Percentiles rank a stretch among this genome's conserved stretches.
Evolutionary conservation across 2,113 vertebrate genomes (phyloP).

Genomic region (Lagopus leucura): DNA sequence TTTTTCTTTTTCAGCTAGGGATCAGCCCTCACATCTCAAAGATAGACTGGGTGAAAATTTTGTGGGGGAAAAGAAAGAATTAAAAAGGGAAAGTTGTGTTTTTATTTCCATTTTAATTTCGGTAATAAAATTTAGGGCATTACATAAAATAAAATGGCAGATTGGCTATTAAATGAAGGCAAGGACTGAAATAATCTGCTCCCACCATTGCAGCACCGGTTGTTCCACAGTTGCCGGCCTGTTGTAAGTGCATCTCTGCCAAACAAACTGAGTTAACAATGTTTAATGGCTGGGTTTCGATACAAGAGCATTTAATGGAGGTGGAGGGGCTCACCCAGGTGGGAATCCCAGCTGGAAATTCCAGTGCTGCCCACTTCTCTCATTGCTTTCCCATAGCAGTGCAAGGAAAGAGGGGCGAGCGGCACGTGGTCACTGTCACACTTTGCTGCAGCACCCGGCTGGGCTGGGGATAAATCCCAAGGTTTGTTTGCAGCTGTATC

Average conservation of each 20-base stretch:
- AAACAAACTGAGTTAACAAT: no score
- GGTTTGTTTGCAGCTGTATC: background rate
- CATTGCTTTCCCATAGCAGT: accelerated
- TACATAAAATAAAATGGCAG: background rate
- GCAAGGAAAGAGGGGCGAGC: accelerated
- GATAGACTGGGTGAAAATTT: background rate
- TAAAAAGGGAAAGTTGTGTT: background rate
- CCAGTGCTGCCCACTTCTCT: background rate
- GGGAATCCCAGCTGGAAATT: background rate
- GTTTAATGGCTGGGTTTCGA: background rate
- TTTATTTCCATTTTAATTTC: background rate
- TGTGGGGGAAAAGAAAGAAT: background rate
- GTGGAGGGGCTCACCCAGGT: no score
- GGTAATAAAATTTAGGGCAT: background rate
- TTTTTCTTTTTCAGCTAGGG: background rate
- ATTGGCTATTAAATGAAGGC: background rate
- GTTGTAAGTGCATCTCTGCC: background rate
- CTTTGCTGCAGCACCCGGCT: background rate
- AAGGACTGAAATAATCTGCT: background rate
- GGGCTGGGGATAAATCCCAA: accelerated
- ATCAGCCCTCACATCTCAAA: background rate
- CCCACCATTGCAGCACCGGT: background rate
- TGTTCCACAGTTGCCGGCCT: background rate
- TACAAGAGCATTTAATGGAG: background rate
- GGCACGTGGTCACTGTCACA: background rate